These are phyloP conservation scores for Sitta carolinensis DNA, from an alignment of 2,797 vertebrate genomes.

Conservation along the genomic window DNA sequence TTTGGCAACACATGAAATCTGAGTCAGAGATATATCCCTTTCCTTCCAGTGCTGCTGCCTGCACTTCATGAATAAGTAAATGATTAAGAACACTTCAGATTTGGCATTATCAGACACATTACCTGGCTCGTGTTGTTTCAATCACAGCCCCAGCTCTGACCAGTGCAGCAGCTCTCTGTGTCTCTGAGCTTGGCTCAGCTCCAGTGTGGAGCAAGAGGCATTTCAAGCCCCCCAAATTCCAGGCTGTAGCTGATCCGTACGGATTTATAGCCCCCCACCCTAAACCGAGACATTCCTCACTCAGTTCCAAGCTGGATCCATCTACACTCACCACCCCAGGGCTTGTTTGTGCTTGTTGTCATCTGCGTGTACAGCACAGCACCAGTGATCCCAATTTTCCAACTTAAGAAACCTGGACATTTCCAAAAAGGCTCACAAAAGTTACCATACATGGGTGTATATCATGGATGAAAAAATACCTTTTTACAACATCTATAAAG, in stretches of 20 bases:
- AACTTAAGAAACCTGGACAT: slow-evolving; percentile 9
- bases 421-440: slow-evolving; percentile 39
- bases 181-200: neutral
- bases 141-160: slow-evolving; percentile 19
- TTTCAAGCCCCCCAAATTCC: neutral
- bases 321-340: neutral
- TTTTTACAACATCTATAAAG: slow-evolving; percentile 78
- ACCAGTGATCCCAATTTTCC: neutral
- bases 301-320: neutral
- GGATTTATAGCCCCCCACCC: neutral
- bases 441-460: slow-evolving; percentile 28
- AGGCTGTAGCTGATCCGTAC: neutral
- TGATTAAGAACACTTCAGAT: slow-evolving; percentile 24
- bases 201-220: neutral
- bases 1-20: slow-evolving; percentile 33
- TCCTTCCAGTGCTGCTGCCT: neutral
- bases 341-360: neutral
- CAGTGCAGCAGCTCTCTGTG: neutral
- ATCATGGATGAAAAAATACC: slow-evolving; percentile 58
- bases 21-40: slow-evolving; percentile 30
- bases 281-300: neutral
- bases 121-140: slow-evolving; percentile 4
- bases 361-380: neutral
- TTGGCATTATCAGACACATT: slow-evolving; percentile 8
- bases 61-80: slow-evolving; percentile 48